Evolutionary conservation across 2,113 vertebrate species (phyloP), one percentile per base, ranked within the genome.

Genomic region (Thinocorus orbignyianus): DNA sequence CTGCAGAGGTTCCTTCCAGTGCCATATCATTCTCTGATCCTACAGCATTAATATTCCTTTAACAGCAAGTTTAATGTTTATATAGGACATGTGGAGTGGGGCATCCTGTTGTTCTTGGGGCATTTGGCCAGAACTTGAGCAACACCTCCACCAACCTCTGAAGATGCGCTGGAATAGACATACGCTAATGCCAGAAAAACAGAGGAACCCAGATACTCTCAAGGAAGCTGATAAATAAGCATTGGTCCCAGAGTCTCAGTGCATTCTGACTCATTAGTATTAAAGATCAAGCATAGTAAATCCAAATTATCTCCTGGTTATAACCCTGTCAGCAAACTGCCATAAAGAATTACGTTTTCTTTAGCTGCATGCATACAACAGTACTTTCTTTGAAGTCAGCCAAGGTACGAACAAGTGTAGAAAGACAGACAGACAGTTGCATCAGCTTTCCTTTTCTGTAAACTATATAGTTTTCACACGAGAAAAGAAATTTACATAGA

Each of bases 281-380:
- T 24, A 62, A 57, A 62, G 37, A 25, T 5, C 16, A 74, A 65
- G 30, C 10, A 42, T 5, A 55, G 28, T 13, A 55, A 80, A 52
- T 58, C 15, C 11, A 14, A 79, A 55, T 46, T 1, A 46, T 55
- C 17, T 31, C 4, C 31, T 55, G 28, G 7, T 72, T 62, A 39
- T 28, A 65, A 33, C 14, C 22, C 16, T 61, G 30, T 10, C 72
- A 71, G 11, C 31, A 72, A 73, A 87, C 73, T 23, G 17, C 15
- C 7, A 35, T 33, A 60, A 37, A 76, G 54, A 73, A 51, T 61
- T n/a, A 37, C 1, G 0, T 6, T 68, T 54, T 68, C 13, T 79
- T 84, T 81, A 19, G n/a, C 11, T 72, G 9, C 15, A n/a, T 0
- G 0, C 14, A 5, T 54, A 58, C 31, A 62, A 18, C 17, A 55